Conservation (phyloP, 2,888 invertebrate genomes). For the Coelinius sp. region DNA sequence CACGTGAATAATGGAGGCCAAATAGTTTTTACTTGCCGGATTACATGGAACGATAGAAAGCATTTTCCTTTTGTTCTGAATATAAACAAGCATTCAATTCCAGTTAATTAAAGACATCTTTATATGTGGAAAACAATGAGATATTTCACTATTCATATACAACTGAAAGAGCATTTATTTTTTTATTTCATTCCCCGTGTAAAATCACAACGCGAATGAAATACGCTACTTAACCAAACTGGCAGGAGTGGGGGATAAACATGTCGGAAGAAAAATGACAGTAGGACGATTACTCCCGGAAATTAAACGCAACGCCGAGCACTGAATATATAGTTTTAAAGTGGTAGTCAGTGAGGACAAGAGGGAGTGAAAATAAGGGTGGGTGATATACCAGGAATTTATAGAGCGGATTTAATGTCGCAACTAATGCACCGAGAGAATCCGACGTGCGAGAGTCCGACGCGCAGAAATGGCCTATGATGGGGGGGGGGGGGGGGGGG, state of each 20-base stretch:
- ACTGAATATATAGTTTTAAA: constrained; percentile 29
- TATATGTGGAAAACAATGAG: not conserved
- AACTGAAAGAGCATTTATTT: not conserved
- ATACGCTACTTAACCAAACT: not conserved
- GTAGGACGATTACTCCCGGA: constrained; percentile 34
- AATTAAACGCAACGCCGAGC: constrained; percentile 38
- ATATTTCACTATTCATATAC: not conserved
- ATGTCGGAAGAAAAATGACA: constrained; percentile 33
- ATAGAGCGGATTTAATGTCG: constrained; percentile 38
- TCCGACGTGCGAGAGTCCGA: constrained; percentile 21
- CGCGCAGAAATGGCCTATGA: constrained; percentile 16
- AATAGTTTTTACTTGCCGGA: no score
- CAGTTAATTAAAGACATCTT: not conserved
- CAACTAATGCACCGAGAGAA: constrained; percentile 33
- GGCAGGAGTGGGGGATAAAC: not conserved
- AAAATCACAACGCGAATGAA: constrained; percentile 28
- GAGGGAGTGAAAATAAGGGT: not conserved
- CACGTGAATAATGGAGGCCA: no score
- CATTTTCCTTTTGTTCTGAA: not conserved
- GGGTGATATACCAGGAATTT: constrained; percentile 22
- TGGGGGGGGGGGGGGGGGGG: not conserved
- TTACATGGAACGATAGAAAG: no score
- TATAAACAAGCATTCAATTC: not conserved
- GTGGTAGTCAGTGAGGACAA: not conserved
- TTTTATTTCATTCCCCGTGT: not conserved